phyloP scores from a whole-genome alignment of 2,113 vertebrate genomes.

The Rhombomys opimus region DNA sequence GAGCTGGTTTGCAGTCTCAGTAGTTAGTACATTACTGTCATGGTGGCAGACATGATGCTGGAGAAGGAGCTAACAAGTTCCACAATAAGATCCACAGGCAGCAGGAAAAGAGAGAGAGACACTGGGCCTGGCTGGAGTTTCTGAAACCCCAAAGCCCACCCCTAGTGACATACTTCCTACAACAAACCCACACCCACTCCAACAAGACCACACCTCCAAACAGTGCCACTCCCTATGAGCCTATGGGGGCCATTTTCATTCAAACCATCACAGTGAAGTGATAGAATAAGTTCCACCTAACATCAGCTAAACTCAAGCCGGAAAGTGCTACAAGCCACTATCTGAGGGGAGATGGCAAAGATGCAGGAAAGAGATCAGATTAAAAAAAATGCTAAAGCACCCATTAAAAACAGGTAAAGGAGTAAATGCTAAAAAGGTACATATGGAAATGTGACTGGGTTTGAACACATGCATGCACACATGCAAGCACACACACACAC shows the following conservation, averaged over 20 bases:
- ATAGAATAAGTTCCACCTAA: not conserved
- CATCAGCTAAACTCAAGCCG: not conserved
- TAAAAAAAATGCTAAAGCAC: not conserved
- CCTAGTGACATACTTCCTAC: not conserved
- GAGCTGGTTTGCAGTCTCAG: not conserved
- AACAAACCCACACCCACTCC: not conserved
- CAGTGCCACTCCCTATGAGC: not conserved
- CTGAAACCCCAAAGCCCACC: not conserved
- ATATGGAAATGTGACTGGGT: not conserved
- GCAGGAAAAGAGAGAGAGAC: not conserved
- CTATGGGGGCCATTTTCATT: not conserved
- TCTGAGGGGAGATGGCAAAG: not conserved
- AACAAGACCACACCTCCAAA: not conserved
- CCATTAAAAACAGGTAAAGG: not conserved
- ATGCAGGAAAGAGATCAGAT: not conserved
- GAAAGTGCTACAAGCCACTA: too few species aligned
- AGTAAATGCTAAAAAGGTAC: not conserved
- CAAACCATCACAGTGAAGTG: not conserved
- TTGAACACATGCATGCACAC: not conserved
- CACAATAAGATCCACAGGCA: not conserved
- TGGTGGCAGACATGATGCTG: not conserved
- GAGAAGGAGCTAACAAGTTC: not conserved
- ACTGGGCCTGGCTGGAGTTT: not conserved
- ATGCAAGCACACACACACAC: not conserved
- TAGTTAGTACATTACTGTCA: not conserved